Conservation (phyloP, 2,113 vertebrate species). For the Oryctolagus cuniculus region mOryCun1.1 NC_091433.1:63179001-63179500, state of each 20-base stretch:
- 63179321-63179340: neutral
- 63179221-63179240: neutral
- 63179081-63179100: neutral
- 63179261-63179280: slow-evolving; percentile 1
- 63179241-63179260: neutral
- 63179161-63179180: neutral
- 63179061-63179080: neutral
- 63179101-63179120: neutral
- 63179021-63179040: neutral
- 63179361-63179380: neutral
- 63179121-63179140: neutral
- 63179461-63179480: slow-evolving; percentile 83
- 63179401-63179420: slow-evolving; percentile 54
- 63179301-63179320: neutral
- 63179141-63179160: neutral
- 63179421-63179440: slow-evolving; percentile 76
- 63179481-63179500: slow-evolving; percentile 83
- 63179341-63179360: neutral
- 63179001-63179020: rapidly evolving
- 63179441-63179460: slow-evolving; percentile 75
- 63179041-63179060: neutral
- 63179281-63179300: slow-evolving; percentile 20
- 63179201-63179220: neutral
- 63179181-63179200: neutral
- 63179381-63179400: neutral